These are phyloP conservation scores for Thermophis baileyi DNA, from an alignment of 2,113 vertebrate species.

Conservation along the genomic window DNA sequence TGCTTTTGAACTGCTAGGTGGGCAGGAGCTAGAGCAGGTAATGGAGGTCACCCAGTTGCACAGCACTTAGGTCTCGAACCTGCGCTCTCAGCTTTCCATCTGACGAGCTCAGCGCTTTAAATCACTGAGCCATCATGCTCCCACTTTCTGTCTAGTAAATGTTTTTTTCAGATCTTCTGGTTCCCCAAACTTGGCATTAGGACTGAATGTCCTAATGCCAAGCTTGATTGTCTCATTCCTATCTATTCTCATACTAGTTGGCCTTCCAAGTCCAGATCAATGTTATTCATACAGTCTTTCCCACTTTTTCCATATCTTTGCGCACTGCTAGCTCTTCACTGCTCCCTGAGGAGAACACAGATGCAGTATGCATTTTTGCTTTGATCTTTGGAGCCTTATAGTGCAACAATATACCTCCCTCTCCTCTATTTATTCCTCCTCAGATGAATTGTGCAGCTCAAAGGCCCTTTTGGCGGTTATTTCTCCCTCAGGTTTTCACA, in stretches of 20 bases:
- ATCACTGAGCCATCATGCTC: not conserved
- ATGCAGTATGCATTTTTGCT: not conserved
- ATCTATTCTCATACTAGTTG: not conserved
- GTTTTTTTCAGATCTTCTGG: not conserved
- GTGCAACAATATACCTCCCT: not conserved
- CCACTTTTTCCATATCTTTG: not conserved
- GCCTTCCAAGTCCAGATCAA: not conserved
- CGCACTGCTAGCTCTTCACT: not conserved
- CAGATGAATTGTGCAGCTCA: not conserved
- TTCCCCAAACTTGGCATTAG: not conserved
- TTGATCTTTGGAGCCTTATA: not conserved
- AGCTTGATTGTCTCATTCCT: not conserved
- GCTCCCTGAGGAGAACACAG: not conserved
- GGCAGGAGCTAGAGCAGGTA: not conserved
- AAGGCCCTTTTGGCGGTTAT: not conserved
- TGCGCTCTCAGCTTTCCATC: not conserved
- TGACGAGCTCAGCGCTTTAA: not conserved
- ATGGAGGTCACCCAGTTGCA: no score
- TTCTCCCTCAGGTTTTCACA: not conserved
- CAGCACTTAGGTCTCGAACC: no score
- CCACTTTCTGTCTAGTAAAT: not conserved
- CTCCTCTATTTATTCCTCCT: not conserved
- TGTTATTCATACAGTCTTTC: not conserved
- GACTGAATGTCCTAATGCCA: not conserved
- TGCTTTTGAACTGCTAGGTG: not conserved